phyloP scores from a whole-genome alignment of 64 coral and sea anemone genomes.

The Porites australiensis region DNA sequence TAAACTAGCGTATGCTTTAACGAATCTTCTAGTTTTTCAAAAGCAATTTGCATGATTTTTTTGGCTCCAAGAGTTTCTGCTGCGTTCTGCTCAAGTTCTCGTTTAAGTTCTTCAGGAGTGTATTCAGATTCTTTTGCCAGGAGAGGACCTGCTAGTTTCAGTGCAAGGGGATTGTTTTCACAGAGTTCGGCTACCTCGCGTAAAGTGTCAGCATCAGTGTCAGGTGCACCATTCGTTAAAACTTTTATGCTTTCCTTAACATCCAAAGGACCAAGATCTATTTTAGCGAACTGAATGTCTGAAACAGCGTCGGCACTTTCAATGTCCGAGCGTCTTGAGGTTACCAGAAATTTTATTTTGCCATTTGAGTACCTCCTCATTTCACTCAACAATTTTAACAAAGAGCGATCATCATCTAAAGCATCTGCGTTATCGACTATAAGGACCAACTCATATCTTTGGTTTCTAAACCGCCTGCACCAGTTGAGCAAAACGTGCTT shows the following conservation, averaged over 20 bases:
- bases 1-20: too few relatives aligned
- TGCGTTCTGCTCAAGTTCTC: neutral
- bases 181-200: constrained; percentile 11
- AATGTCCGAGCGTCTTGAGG: constrained; percentile 47
- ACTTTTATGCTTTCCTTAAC: constrained; percentile 18
- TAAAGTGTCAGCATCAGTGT: neutral
- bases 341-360: constrained; percentile 50
- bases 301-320: neutral
- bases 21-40: too few relatives aligned
- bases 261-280: neutral
- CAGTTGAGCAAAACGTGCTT: too few relatives aligned
- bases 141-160: constrained; percentile 37
- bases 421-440: constrained; percentile 71
- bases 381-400: constrained; percentile 35
- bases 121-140: constrained; percentile 9
- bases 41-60: too few relatives aligned
- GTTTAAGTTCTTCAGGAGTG: constrained; percentile 34
- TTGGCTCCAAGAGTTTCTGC: constrained; percentile 38
- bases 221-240: neutral
- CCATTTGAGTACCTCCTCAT: constrained; percentile 29
- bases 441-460: constrained; percentile 19
- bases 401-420: constrained; percentile 39
- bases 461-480: constrained; percentile 40
- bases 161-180: constrained; percentile 38
- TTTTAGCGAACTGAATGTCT: neutral